Percentiles rank a stretch among this genome's conserved stretches.
Evolutionary conservation across 1,140 invertebrate species (phyloP).

Genomic region (Gyrodactylus bullatarudis): DNA sequence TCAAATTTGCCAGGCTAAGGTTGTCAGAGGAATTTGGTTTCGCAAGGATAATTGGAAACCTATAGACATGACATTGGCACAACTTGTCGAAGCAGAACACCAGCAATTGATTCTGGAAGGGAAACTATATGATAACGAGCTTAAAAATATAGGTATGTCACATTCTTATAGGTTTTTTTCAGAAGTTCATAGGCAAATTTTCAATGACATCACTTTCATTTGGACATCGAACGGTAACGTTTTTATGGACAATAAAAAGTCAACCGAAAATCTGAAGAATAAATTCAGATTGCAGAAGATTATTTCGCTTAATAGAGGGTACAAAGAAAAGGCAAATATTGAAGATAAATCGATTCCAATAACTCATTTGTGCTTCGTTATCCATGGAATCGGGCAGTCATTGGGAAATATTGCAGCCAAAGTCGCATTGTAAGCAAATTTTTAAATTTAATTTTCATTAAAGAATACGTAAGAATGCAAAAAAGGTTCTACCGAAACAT

Average conservation of each 20-base stretch:
- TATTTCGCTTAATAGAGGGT: conserved; percentile 25
- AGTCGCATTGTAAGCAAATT: background rate
- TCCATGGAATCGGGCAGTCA: conserved; percentile 41
- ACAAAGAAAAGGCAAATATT: conserved; percentile 24
- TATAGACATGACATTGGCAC: background rate
- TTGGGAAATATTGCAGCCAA: conserved; percentile 14
- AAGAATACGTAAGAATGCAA: conserved; percentile 26
- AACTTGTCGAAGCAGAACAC: background rate
- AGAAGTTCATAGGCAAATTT: background rate
- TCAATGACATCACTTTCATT: background rate
- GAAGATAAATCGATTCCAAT: conserved; percentile 35
- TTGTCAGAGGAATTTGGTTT: background rate
- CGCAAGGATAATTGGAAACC: background rate
- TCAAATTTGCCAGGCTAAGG: background rate
- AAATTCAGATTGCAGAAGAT: background rate
- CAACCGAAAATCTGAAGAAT: background rate
- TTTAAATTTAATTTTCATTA: background rate
- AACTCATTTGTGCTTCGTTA: conserved; percentile 37
- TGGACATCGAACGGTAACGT: background rate
- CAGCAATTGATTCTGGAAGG: background rate
- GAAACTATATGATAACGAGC: background rate
- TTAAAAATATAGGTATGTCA: background rate
- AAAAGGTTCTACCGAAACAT: conserved; percentile 28
- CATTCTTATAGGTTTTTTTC: background rate
- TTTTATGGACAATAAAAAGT: background rate